Evolutionary conservation across 2,888 invertebrate species (phyloP), one percentile per base, ranked within the genome.

Genomic region (Mythimna ferrago): DNA sequence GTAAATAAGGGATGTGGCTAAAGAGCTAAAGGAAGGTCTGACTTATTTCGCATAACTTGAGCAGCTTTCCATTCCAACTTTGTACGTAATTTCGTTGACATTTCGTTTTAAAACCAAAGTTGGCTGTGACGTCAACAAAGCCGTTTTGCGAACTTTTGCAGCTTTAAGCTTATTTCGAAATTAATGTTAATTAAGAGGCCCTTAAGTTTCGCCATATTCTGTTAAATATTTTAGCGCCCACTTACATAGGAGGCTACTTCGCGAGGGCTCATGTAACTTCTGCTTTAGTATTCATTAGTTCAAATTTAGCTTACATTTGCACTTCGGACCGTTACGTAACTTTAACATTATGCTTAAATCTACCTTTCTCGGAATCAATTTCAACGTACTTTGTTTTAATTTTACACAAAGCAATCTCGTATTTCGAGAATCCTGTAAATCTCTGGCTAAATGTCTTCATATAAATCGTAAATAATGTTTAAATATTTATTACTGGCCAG

Each of bases 101-200:
- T 78, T 77, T 58, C 57, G 53, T 56, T 73, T 57, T 80, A 66
- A 80, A 71, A 78, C 73, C 71, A 82, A 80, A 76, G 78, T 77
- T 78, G 51, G 57, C 41, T 62, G 57, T 56, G 51, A 73, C 64
- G 38, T 60, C 61, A 65, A 69, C 69, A 76, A 58, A 68, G 75
- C 38, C 60, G 76, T 77, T 26, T 73, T 19, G 62, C 35, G 21
- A 81, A 82, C 70, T 72, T 76, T 76, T 48, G 72, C 74, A 75
- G 66, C 70, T 66, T 56, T 72, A 73, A 81, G 72, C 72, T 76
- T 71, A 75, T 79, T 84, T 76, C 71, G 60, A 80, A 80, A 85
- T 81, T 73, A 78, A 76, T 81, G 82, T 73, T 82, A 85, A 78
- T 82, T 82, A 80, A 79, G 72, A 76, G 76, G 73, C 79, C 73